These are phyloP conservation scores for Scolopax rusticola DNA, from an alignment of 2,797 vertebrate species.

Conservation along the genomic window DNA sequence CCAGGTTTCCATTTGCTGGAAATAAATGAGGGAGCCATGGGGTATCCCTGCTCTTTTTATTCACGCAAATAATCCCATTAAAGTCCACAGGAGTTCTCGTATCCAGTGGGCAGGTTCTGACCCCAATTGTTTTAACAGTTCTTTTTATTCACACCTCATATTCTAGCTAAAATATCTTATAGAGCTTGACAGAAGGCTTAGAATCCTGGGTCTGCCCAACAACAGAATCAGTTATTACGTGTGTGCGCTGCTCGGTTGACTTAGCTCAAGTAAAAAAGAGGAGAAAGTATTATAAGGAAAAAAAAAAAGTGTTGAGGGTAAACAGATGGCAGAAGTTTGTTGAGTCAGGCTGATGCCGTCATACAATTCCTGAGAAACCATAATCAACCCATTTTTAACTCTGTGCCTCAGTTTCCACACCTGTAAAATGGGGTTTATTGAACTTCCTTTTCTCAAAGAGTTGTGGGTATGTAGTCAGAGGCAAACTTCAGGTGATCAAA, in stretches of 20 bases:
- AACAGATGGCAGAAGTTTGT: background rate
- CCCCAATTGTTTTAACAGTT: constrained; percentile 69
- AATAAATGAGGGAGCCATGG: constrained; percentile 53
- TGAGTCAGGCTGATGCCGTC: background rate
- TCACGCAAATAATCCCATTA: constrained; percentile 29
- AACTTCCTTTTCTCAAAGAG: background rate
- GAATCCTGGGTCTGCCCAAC: background rate
- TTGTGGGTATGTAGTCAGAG: accelerated
- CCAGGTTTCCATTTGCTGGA: constrained; percentile 64
- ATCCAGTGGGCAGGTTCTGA: constrained; percentile 66
- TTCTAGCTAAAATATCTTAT: constrained; percentile 10
- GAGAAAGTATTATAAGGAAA: background rate
- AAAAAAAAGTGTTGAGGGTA: background rate
- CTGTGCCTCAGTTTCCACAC: background rate
- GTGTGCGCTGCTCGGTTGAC: background rate
- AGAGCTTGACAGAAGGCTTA: constrained; percentile 40
- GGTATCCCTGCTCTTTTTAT: constrained; percentile 38
- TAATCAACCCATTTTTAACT: accelerated
- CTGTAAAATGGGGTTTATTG: background rate
- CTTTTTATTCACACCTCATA: constrained; percentile 65
- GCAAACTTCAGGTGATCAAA: background rate
- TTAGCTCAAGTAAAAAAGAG: background rate
- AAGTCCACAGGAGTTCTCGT: constrained; percentile 52
- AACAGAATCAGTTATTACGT: background rate
- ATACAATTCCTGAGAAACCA: background rate